Evolutionary conservation across 2,888 invertebrate genomes (phyloP), one percentile per base, ranked within the genome.

Genomic region (Junonia oenone): DNA sequence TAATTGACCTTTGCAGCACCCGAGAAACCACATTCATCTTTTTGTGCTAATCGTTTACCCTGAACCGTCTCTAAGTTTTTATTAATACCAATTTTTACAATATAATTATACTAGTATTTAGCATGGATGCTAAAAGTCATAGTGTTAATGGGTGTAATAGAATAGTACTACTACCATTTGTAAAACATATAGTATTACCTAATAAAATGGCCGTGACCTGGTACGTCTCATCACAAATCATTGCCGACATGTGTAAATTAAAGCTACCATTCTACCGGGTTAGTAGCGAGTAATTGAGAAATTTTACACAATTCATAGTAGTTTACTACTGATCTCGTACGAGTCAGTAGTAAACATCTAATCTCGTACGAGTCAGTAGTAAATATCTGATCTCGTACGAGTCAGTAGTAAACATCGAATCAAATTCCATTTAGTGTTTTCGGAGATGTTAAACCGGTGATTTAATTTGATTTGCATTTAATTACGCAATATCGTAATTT

Each of bases 121-220:
- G 8, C 8, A 8, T 11, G 11, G 29, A 29, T 11, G 29, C 3
- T 29, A 29, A 6, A 11, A 33, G 31, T 47, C 14, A 54, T 26
- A 33, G 11, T 4, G 11, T 15, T 43, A 15, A 33, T 26, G 8
- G 38, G 14, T 8, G 22, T 31, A 38, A 48, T 54, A 47, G 47
- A 40, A 40, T 1, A 31, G 29, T 22, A 48, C 37, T 33, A 27
- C 13, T 13, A 48, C 48, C 48, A 40, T 38, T 48, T 40, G 22
- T 31, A 48, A 29, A 43, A 26, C 19, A 33, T 8, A 26, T 45
- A 31, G 31, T 48, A 48, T 60, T 58, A 56, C 55, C 50, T 27
- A 59, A 56, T 40, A 50, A 29, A 49, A 38, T 55, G 61, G 54
- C 62, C 61, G 45, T 63, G 62, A 63, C 62, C 61, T 52, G 56